Base-by-base conservation (phyloP, 1,140 invertebrate species). In the Panagrolaimus sp. region DNA sequence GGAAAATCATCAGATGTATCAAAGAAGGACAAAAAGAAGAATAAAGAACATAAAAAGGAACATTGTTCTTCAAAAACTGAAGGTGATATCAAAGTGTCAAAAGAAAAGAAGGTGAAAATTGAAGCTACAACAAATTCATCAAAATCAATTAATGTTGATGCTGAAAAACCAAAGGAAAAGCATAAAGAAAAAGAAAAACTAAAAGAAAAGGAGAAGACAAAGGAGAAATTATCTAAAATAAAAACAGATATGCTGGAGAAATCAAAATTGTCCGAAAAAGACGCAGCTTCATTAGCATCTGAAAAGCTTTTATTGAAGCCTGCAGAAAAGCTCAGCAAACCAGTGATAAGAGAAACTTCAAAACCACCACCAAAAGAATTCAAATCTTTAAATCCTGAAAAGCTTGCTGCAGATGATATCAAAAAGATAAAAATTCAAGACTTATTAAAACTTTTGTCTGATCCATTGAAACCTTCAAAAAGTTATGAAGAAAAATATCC, bases 401-500 rank as follows among this genome's bases (percentile, higher is more conserved):
- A 20, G 51, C 51, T 27, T n/a, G 20, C 51, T 25, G 2, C 31
- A 4, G 31, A 38, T 38, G 31, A 57, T 20, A 27, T 16, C 1
- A 27, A 57, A 11, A 57, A 57, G 20, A 4, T 57, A 11, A 20
- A 20, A 57, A 20, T 57, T 4, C 9, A n/a, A 9, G 51, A 57
- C 11, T 27, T 57, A 27, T 57, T 57, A 16, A 57, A 57, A 23
- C 9, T 57, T 9, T 11, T 57, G 13, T 57, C 51, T 13, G 51
- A 57, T 16, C 51, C 51, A 5, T 20, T 57, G 9, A 57, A 57
- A 16, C 51, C 51, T 13, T 57, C 51, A 57, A 57, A 57, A 57
- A 20, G 51, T 16, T 57, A 57, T 16, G 51, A 57, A 57, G 51
- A 57, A n/a, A 57, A 57, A 16, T 57, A 57, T 57, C 51, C 51